These are phyloP conservation scores for Bombus vancouverensis DNA, from an alignment of 1,140 invertebrate genomes.

Conservation along the genomic window DNA sequence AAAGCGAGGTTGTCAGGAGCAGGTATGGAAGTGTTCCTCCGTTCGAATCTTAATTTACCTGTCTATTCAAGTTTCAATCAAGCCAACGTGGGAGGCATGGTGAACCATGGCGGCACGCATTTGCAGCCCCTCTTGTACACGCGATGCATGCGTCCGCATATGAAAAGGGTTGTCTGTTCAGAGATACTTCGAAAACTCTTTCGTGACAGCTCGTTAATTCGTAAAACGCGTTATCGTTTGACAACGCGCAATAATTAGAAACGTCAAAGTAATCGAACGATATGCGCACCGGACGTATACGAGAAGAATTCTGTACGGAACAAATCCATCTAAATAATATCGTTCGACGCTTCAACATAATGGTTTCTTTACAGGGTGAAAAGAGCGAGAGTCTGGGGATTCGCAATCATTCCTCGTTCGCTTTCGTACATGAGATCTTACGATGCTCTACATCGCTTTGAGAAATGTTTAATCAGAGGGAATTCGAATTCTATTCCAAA, in stretches of 20 bases:
- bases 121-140: slow-evolving; percentile 16
- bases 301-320: slow-evolving; percentile 6
- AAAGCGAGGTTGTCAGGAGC: slow-evolving; percentile 38
- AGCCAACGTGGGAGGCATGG: slow-evolving; percentile 23
- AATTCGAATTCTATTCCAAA: background rate
- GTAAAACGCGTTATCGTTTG: slow-evolving; percentile 42
- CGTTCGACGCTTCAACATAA: background rate
- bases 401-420: too few species aligned
- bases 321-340: slow-evolving; percentile 3
- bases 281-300: slow-evolving; percentile 3
- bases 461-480: background rate
- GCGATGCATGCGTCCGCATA: slow-evolving; percentile 3
- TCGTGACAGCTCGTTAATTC: slow-evolving; percentile 67
- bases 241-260: slow-evolving; percentile 59
- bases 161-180: slow-evolving; percentile 19
- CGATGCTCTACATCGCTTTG: background rate
- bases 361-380: background rate
- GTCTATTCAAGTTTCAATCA: slow-evolving; percentile 59
- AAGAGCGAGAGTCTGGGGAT: background rate
- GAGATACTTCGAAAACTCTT: slow-evolving; percentile 54
- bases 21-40: slow-evolving; percentile 43
- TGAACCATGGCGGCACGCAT: slow-evolving; percentile 25
- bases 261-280: slow-evolving; percentile 58
- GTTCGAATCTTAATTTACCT: slow-evolving; percentile 63
- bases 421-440: background rate